Conservation (phyloP, 2,888 invertebrate genomes). For the Plagodis pulveraria region DNA sequence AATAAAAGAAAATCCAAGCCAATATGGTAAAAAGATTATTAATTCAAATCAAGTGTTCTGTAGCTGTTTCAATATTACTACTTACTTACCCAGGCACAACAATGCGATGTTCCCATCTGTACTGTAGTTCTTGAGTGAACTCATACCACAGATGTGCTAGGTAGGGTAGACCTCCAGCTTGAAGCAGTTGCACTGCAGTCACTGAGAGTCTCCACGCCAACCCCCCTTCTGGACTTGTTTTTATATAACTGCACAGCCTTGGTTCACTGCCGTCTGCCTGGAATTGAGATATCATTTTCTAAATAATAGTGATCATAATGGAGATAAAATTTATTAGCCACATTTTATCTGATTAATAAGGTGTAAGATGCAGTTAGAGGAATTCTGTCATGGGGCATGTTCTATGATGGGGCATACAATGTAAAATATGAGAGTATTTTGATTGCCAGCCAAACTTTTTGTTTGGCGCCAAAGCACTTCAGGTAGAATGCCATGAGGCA, state of each 20-base stretch:
- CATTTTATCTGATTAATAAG: not conserved
- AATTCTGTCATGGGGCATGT: too few species aligned
- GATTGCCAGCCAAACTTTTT: too few species aligned
- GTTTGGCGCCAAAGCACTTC: too few species aligned
- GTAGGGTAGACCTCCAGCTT: constrained; percentile 91
- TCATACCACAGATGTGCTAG: constrained; percentile 97
- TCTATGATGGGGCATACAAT: too few species aligned
- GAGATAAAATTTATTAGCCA: not conserved
- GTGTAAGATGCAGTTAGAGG: not conserved
- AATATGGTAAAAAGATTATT: too few species aligned
- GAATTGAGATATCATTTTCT: constrained; percentile 36
- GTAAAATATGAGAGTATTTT: too few species aligned
- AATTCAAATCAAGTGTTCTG: too few species aligned
- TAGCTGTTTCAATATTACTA: too few species aligned
- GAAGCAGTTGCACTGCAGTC: constrained; percentile 89
- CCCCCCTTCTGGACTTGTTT: constrained; percentile 92
- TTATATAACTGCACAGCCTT: constrained; percentile 84
- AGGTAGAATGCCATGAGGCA: too few species aligned
- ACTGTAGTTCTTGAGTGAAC: constrained; percentile 94
- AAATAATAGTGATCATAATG: not conserved
- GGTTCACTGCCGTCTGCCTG: constrained; percentile 75
- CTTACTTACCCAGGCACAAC: constrained; percentile 92
- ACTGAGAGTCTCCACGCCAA: constrained; percentile 93
- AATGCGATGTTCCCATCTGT: constrained; percentile 93
- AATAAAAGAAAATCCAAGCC: too few species aligned